Evolutionary conservation across 2,888 invertebrate species (phyloP).

Genomic region (Pseudococcus viburni): DNA sequence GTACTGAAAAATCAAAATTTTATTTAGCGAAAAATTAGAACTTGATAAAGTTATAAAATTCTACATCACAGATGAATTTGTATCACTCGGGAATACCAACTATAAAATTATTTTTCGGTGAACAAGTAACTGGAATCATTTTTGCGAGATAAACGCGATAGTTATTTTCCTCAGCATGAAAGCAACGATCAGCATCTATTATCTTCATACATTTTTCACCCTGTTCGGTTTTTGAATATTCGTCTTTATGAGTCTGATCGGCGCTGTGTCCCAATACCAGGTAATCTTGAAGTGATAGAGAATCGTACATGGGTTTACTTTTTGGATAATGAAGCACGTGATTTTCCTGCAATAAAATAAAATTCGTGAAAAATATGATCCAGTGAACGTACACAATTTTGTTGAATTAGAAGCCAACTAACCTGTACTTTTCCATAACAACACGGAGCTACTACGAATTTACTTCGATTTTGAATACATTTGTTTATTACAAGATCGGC

Average conservation of each 20-base stretch:
- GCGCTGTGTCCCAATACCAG: slow-evolving; percentile 89
- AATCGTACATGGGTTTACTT: slow-evolving; percentile 74
- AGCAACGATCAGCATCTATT: slow-evolving; percentile 88
- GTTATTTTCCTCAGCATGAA: slow-evolving; percentile 81
- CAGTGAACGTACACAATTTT: background rate
- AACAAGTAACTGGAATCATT: slow-evolving; percentile 85
- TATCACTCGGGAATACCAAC: slow-evolving; percentile 76
- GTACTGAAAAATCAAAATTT: background rate
- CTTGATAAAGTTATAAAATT: background rate
- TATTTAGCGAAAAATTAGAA: slow-evolving; percentile 21
- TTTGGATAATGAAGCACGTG: slow-evolving; percentile 87
- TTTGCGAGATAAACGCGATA: slow-evolving; percentile 84
- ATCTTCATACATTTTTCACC: slow-evolving; percentile 90
- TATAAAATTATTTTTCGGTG: slow-evolving; percentile 92
- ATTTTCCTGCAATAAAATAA: slow-evolving; percentile 70
- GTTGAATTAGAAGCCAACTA: background rate
- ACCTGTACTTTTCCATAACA: slow-evolving; percentile 83
- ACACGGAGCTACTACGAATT: slow-evolving; percentile 93
- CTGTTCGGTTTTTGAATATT: slow-evolving; percentile 80
- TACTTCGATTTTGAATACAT: slow-evolving; percentile 82
- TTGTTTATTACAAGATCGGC: slow-evolving; percentile 92
- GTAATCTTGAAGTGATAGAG: slow-evolving; percentile 76
- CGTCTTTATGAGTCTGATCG: slow-evolving; percentile 87
- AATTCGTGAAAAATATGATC: background rate
- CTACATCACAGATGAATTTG: slow-evolving; percentile 35